Percentiles rank a stretch among this genome's conserved stretches.
Evolutionary conservation across 2,113 vertebrate genomes (phyloP).

Genomic region (Peromyscus californicus): DNA sequence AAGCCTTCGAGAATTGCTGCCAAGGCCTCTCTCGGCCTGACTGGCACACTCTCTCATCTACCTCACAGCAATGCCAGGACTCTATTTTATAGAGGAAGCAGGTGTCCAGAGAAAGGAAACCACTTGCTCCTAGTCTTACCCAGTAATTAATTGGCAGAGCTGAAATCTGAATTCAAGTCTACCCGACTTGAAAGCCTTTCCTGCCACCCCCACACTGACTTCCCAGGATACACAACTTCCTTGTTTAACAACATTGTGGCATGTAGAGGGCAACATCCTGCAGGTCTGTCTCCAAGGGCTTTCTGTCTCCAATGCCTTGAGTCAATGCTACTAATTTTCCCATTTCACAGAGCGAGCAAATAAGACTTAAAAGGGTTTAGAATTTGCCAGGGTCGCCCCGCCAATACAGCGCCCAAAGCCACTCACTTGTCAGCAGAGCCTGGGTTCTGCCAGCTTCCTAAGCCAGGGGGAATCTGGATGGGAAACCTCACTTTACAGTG

Average conservation of each 20-base stretch:
- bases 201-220: too few species aligned
- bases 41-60: not conserved
- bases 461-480: not conserved
- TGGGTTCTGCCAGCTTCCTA: not conserved
- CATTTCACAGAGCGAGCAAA: slow-evolving; percentile 40
- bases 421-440: not conserved
- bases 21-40: not conserved
- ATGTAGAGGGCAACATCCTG: not conserved
- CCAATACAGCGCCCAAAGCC: too few species aligned
- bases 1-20: not conserved
- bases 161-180: slow-evolving; percentile 56
- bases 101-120: slow-evolving; percentile 22
- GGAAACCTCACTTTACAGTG: not conserved
- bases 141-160: slow-evolving; percentile 11
- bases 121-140: not conserved
- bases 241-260: not conserved
- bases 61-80: too few species aligned
- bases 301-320: not conserved
- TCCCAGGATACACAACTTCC: slow-evolving; percentile 20
- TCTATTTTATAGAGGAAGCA: slow-evolving; percentile 35
- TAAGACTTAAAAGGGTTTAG: not conserved
- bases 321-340: not conserved
- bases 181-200: slow-evolving; percentile 37
- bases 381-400: not conserved
- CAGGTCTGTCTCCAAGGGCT: not conserved